These are phyloP conservation scores for Drosophila gunungcola DNA, from an alignment of 1,140 invertebrate genomes.

Conservation along the genomic window DNA sequence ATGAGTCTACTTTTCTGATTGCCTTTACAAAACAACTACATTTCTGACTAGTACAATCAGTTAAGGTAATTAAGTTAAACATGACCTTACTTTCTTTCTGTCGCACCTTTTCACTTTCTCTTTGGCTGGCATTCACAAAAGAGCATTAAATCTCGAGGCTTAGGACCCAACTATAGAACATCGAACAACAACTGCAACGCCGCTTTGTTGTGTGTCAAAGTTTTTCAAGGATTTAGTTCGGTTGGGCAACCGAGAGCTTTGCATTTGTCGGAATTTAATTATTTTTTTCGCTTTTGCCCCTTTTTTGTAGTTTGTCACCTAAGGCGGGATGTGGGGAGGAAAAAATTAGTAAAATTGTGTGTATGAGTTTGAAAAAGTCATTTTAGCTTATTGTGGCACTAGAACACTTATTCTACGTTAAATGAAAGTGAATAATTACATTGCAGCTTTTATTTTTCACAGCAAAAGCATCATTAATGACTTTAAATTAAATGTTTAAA, in stretches of 20 bases:
- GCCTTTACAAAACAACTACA: no score
- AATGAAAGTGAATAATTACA: slow-evolving; percentile 34
- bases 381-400: slow-evolving; percentile 15
- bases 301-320: slow-evolving; percentile 24
- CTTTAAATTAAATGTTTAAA: neutral
- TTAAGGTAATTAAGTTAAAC: neutral
- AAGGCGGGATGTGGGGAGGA: slow-evolving; percentile 12
- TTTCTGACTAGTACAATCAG: neutral
- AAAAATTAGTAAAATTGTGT: slow-evolving; percentile 33
- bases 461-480: neutral
- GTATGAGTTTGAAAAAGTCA: slow-evolving; percentile 13
- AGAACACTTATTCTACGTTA: neutral
- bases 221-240: slow-evolving; percentile 59
- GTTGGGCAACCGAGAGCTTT: slow-evolving; percentile 31
- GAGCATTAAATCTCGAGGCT: slow-evolving; percentile 34
- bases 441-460: neutral
- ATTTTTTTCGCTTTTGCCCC: slow-evolving; percentile 33
- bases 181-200: slow-evolving; percentile 34
- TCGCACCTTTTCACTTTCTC: slow-evolving; percentile 17
- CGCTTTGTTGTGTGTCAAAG: slow-evolving; percentile 51
- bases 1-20: no score
- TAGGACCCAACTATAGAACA: slow-evolving; percentile 44
- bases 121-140: slow-evolving; percentile 29
- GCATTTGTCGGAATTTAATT: slow-evolving; percentile 69
- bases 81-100: slow-evolving; percentile 1